phyloP scores from a whole-genome alignment of 2,888 invertebrate species.

The Apamea anceps region DNA sequence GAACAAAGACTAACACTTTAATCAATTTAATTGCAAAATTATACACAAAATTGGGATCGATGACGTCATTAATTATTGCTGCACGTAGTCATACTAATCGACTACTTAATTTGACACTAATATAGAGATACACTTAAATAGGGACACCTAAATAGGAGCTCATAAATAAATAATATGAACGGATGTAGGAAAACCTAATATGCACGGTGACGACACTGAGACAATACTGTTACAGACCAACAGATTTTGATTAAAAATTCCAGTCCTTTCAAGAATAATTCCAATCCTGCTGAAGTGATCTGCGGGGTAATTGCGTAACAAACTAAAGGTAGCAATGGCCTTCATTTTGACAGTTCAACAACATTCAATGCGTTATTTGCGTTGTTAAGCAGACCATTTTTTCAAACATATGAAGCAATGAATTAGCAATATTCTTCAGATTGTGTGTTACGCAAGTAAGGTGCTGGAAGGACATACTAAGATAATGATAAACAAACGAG shows the following conservation, averaged over 20 bases:
- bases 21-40: constrained; percentile 20
- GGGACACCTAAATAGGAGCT: neutral
- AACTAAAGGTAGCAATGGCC: neutral
- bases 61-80: neutral
- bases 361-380: neutral
- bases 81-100: neutral
- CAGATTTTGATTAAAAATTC: too few species aligned
- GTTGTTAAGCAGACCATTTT: neutral
- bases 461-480: neutral
- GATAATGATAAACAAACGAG: neutral
- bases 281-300: too few species aligned
- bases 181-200: neutral
- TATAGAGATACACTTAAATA: neutral
- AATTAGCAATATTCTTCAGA: neutral
- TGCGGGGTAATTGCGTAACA: too few species aligned
- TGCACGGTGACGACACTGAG: too few species aligned
- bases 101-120: neutral
- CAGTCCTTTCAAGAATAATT: too few species aligned
- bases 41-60: neutral
- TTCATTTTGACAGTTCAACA: neutral
- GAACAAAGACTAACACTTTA: neutral
- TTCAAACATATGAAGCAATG: neutral
- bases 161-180: neutral
- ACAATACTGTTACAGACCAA: neutral
- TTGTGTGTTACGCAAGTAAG: neutral